phyloP scores from a whole-genome alignment of 64 coral and sea anemone genomes.

The Astreopora myriophthalma region DNA sequence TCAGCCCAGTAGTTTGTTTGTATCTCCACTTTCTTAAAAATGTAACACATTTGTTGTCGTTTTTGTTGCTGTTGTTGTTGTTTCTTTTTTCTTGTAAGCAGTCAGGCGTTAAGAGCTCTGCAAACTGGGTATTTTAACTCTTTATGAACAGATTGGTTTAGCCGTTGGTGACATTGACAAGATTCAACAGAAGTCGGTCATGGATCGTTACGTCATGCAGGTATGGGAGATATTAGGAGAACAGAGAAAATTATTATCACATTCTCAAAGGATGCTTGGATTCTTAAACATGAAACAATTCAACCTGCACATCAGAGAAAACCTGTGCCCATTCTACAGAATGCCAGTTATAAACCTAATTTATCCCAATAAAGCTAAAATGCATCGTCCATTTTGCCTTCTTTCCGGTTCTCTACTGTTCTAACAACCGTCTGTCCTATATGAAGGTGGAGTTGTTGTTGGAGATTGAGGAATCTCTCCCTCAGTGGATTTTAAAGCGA shows the following conservation, averaged over 20 bases:
- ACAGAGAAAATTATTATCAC: too few relatives aligned
- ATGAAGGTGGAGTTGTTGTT: conserved; percentile 82
- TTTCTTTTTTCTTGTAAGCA: neutral
- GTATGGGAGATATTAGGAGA: neutral
- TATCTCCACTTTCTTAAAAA: too few relatives aligned
- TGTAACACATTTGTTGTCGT: too few relatives aligned
- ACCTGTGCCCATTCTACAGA: too few relatives aligned
- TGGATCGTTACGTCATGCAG: conserved; percentile 88
- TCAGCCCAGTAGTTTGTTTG: too few relatives aligned
- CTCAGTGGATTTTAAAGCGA: conserved; percentile 77
- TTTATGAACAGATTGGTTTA: conserved; percentile 73
- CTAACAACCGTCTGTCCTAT: neutral
- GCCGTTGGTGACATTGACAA: conserved; percentile 91
- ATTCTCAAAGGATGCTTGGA: too few relatives aligned
- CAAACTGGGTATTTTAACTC: neutral
- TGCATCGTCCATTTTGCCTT: neutral
- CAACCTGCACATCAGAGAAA: too few relatives aligned
- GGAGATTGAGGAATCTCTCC: conserved; percentile 84
- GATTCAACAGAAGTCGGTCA: conserved; percentile 88
- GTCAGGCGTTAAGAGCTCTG: neutral
- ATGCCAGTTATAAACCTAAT: neutral
- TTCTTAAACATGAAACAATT: too few relatives aligned
- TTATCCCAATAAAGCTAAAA: neutral
- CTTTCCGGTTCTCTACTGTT: neutral
- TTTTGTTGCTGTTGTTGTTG: too few relatives aligned